Evolutionary conservation across 2,888 invertebrate genomes (phyloP), one percentile per base, ranked within the genome.

Genomic region (Cantharis rufa): DNA sequence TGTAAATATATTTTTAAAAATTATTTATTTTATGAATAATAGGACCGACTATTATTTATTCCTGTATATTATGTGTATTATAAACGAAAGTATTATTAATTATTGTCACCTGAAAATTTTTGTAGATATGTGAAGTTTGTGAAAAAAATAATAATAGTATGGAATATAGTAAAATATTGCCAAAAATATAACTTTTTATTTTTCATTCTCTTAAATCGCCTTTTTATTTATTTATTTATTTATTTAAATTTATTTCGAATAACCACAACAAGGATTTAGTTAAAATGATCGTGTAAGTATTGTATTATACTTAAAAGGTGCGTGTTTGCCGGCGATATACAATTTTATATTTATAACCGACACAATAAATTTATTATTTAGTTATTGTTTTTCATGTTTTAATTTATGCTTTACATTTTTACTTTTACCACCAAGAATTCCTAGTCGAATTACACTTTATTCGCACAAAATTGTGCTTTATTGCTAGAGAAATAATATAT

Each of bases 1-100:
- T 79, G 75, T 81, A 77, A 78, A 80, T 75, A 82, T 80, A 81
- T 75, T 70, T 70, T 61, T 74, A 74, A 80, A 81, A 80, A 81
- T 82, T 81, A 82, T 82, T 82, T 82, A 82, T 82, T 82, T 79
- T 62, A 72, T 69, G 66, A 69, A 71, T 77, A 75, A 70, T 80
- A 74, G 74, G 75, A 74, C 76, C 77, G 75, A 75, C 75, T 81
- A 79, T 77, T 81, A 78, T 78, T 81, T 81, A 78, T 78, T 75
- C 75, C 69, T 81, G 81, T 81, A 80, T 68, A 24, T 24, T 24
- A 81, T 81, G 77, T 78, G 79, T 79, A 79, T 78, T 76, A 79
- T 79, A 79, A 69, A 48, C 70, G 79, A 66, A 78, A 79, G 79
- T 79, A 79, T 78, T 79, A 79, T 78, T 79, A 74, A 70, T 72